Evolutionary conservation across 2,797 vertebrate species (phyloP).

Genomic region (Falco peregrinus): DNA sequence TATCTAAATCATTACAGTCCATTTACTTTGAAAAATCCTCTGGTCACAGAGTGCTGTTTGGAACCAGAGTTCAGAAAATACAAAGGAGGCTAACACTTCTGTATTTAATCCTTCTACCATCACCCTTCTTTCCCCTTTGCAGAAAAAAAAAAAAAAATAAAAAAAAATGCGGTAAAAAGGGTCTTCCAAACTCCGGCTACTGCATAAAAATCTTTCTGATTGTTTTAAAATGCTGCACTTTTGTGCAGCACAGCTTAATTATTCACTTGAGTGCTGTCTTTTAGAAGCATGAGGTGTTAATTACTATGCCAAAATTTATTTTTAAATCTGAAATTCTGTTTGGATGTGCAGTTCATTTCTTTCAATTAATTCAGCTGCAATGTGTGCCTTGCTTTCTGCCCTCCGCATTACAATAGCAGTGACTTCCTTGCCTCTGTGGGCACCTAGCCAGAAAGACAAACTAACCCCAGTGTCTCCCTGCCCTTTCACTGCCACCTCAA

Average conservation of each 20-base stretch:
- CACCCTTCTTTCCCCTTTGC: accelerated
- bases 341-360: not conserved
- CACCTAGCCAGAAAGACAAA: slow-evolving; percentile 21
- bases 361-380: slow-evolving; percentile 28
- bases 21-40: not conserved
- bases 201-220: not conserved
- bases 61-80: not conserved
- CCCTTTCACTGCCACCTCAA: slow-evolving; percentile 42
- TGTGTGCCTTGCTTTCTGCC: not conserved
- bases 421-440: slow-evolving; percentile 1
- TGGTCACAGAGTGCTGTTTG: not conserved
- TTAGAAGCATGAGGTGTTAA: not conserved
- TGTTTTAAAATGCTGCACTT: not conserved
- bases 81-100: not conserved
- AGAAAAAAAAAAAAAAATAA: no score
- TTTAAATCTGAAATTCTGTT: not conserved
- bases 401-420: slow-evolving; percentile 54
- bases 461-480: not conserved
- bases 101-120: not conserved
- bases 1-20: not conserved
- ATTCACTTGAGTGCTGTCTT: not conserved
- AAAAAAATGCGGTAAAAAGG: not conserved
- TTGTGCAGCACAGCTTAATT: not conserved
- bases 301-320: not conserved
- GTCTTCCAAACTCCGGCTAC: not conserved